phyloP scores from a whole-genome alignment of 2,888 invertebrate genomes.

The Scaeva pyrastri region DNA sequence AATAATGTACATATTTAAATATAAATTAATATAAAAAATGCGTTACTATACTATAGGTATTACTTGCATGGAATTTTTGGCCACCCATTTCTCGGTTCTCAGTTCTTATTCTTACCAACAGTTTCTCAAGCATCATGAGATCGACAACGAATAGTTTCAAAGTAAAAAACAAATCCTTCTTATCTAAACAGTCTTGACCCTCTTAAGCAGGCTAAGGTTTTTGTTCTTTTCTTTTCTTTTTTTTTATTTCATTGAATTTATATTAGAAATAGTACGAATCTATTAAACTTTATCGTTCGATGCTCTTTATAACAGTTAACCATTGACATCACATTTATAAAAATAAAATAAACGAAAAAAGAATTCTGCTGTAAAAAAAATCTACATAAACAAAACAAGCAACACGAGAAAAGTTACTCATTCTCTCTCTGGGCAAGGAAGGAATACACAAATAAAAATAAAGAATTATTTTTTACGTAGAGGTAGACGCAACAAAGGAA shows the following conservation, averaged over 20 bases:
- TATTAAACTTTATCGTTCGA: slow-evolving; percentile 32
- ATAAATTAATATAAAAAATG: too few species aligned
- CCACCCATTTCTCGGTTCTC: not conserved
- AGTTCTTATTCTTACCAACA: not conserved
- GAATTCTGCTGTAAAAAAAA: slow-evolving; percentile 19
- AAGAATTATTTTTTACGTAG: slow-evolving; percentile 24
- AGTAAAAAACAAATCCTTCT: not conserved
- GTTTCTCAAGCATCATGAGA: not conserved
- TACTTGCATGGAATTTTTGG: not conserved
- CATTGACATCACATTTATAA: slow-evolving; percentile 27
- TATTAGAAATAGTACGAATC: not conserved
- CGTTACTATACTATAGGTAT: too few species aligned
- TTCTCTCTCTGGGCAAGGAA: not conserved
- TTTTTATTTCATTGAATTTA: not conserved
- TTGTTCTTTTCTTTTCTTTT: not conserved
- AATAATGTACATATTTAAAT: too few species aligned
- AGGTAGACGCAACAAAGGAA: slow-evolving; percentile 42
- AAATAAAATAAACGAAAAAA: slow-evolving; percentile 2
- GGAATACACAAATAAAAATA: slow-evolving; percentile 1
- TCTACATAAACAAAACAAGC: slow-evolving; percentile 30
- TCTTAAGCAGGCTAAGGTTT: slow-evolving; percentile 9
- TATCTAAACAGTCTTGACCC: slow-evolving; percentile 3
- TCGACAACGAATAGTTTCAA: not conserved
- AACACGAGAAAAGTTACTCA: slow-evolving; percentile 5
- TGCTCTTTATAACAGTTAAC: slow-evolving; percentile 19